Evolutionary conservation across 2,113 vertebrate genomes (phyloP).

Genomic region (Gavia stellata): DNA sequence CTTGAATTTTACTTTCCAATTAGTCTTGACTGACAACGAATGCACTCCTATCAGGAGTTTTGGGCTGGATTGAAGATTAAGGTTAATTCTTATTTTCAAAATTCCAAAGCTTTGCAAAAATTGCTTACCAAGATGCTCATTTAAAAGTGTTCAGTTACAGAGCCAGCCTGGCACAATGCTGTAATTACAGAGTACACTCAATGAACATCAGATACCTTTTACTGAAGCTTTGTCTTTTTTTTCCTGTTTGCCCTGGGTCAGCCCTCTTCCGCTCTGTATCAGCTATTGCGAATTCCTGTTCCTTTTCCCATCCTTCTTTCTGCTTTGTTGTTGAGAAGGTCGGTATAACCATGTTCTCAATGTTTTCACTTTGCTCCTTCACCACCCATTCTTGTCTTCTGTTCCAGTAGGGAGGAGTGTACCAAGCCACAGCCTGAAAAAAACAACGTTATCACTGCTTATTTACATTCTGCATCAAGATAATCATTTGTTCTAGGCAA

Average conservation of each 20-base stretch:
- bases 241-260: not conserved
- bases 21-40: not conserved
- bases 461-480: not conserved
- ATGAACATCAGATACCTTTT: conserved; percentile 30
- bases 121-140: not conserved
- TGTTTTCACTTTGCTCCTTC: not conserved
- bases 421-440: conserved; percentile 66
- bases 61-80: not conserved
- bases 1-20: not conserved
- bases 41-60: not conserved
- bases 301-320: not conserved
- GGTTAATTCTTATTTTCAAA: not conserved
- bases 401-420: conserved; percentile 33
- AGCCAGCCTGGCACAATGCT: not conserved
- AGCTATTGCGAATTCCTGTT: not conserved
- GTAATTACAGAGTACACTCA: not conserved
- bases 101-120: not conserved
- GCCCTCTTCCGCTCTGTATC: not conserved
- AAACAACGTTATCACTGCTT: not conserved
- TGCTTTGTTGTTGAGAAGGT: not conserved
- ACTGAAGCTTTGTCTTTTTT: conserved; percentile 10
- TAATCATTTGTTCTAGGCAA: not conserved
- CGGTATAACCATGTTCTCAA: not conserved
- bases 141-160: not conserved
- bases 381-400: conserved; percentile 11